Base-by-base conservation (phyloP, 2,888 invertebrate genomes). In the Polymixis flavicincta region DNA sequence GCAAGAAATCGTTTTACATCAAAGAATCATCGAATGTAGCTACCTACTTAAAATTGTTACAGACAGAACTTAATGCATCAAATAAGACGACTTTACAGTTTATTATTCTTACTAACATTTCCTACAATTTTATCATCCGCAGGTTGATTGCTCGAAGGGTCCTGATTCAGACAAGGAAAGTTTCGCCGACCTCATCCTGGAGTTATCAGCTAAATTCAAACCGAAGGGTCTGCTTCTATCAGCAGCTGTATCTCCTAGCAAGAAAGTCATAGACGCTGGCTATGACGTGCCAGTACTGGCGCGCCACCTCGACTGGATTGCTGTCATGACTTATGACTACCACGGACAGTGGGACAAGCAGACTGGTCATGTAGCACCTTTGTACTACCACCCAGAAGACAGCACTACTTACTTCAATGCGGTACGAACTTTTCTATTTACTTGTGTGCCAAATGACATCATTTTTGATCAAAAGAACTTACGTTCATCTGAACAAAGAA, bases 331-430 rank as follows among this genome's bases (percentile, higher is more conserved):
- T 0, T 99, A 99, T 89, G 99, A 99, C 90, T 98, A 98, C 94
- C 98, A 99, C 87, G 99, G 99, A 0, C 98, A 98, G 89, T 99
- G 99, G 99, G 99, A 99, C 89, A 98, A 98, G 91, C 98, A 98
- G 92, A 99, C 99, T 1, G 99, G 99, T 0, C 99, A 99, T 89
- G 98, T 99, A 0, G 98, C 99, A 0, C 99, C 99, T 0, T 93
- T 99, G 59, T 98, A 97, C 87, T 97, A 98, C 89, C 98, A 98
- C 91, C 98, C 98, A 5, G 98, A 98, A 63, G 98, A 98, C 90
- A 98, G 98, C 79, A 97, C 97, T 72, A 97, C 97, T 60, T 98
- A 98, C 91, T 99, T 98, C 91, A 99, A 99, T 94, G 97, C 98
- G 61, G 98, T 98, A 95, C 6, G 70, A 14, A 57, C 19, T 25